Evolutionary conservation across 2,797 vertebrate genomes (phyloP).

Genomic region (Momotus momota): DNA sequence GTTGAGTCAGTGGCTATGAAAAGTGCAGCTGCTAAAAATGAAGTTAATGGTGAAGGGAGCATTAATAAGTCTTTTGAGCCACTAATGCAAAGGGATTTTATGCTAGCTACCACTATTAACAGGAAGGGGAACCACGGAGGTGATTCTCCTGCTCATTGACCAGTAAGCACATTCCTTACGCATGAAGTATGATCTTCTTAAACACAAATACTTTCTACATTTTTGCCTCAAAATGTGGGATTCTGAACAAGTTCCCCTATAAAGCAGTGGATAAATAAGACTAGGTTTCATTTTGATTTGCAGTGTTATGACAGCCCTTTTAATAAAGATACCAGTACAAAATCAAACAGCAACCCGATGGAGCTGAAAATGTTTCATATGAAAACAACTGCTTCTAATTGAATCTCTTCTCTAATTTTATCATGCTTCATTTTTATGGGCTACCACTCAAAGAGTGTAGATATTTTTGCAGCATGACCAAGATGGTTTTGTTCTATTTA

Average conservation of each 20-base stretch:
- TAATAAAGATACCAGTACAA: neutral
- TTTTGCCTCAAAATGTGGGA: neutral
- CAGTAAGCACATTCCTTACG: neutral
- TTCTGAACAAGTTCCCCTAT: neutral
- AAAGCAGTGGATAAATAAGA: neutral
- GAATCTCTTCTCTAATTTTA: neutral
- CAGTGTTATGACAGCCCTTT: neutral
- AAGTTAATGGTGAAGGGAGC: neutral
- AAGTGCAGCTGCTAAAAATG: neutral
- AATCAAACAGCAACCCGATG: neutral
- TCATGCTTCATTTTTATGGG: neutral
- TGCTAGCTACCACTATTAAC: neutral
- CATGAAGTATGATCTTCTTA: neutral
- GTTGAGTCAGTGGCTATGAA: neutral
- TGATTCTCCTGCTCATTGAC: neutral
- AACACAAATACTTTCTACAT: neutral
- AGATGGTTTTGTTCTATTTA: neutral
- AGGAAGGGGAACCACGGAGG: neutral
- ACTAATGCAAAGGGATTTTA: neutral
- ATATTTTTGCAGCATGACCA: neutral
- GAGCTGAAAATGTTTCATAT: neutral
- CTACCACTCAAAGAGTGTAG: neutral
- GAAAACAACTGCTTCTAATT: neutral
- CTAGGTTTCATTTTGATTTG: neutral
- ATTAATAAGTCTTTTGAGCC: neutral